Base-by-base conservation (phyloP, 2,888 invertebrate genomes). In the Lithophane ornitopus region DNA sequence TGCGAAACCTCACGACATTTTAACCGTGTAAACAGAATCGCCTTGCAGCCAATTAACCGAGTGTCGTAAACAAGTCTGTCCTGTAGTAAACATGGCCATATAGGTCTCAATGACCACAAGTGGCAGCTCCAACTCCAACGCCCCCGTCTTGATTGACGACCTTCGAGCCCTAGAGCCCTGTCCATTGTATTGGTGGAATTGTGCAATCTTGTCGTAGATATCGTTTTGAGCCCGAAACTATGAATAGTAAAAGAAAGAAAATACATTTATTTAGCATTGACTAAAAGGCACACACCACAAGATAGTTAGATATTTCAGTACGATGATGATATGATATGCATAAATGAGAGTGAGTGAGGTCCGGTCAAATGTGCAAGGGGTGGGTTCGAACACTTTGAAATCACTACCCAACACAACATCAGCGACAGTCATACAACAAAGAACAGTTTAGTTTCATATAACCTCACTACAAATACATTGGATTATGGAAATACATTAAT, bases 71-170 rank as follows among this genome's bases (percentile, higher is more conserved):
- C 71, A 75, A 74, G 81, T 28, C 61, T 46, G 39, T 22, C 26
- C 62, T 62, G 68, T 70, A 76, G 80, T 76, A 79, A 79, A 86
- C 78, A 75, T 62, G 49, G 34, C 80, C 87, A 81, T 80, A 80
- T 72, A 74, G 49, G 76, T 61, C 54, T 65, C 69, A 69, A 63
- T 70, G 74, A 22, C 56, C 61, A 74, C 74, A 63, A 78, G 63
- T 46, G 41, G 41, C 1, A 28, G 19, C 28, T 34, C 8, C 41
- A 34, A 67, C 28, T 34, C 8, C 41, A 34, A 67, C 78, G 75
- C 85, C 85, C 73, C 75, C 85, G 75, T 39, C 16, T 75, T 70
- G 26, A 70, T 63, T 70, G 56, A 11, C 39, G 76, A 76, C 84
- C 84, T 84, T 85, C 71, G 56, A 58, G 68, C 78, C 81, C 72